Base-by-base conservation (phyloP, 2,113 vertebrate species). In the Percina caprodes region DNA sequence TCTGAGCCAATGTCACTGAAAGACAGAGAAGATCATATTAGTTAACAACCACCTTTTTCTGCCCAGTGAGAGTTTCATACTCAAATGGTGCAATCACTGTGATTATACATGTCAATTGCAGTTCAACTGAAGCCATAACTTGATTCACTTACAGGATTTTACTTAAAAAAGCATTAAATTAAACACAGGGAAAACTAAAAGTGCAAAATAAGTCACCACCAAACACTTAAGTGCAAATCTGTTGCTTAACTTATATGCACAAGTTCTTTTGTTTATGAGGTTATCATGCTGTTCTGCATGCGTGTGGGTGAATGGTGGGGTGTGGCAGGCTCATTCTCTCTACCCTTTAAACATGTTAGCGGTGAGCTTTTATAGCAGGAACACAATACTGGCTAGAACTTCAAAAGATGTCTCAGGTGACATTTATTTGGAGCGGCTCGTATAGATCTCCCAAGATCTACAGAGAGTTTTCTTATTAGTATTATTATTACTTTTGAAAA, bases 1-100 rank as follows among this genome's bases (percentile, higher is more conserved):
- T 1, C 86, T 92, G 30, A 0, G 83, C 81, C 19, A 59, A 0
- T 0, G 69, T 59, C 74, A 54, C 92, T 93, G 74, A 26, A 70
- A 66, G 13, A 70, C 24, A 79, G 9, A 85, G 6, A 68, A 1
- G 8, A 72, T 24, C 30, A 54, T 21, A n/a, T 52, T 10, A 52
- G 51, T 42, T 42, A 11, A 42, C 21, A 26, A 45, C 14, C 51
- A 11, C 7, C 2, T 26, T 66, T 48, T 39, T 5, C 48, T 19
- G 42, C 23, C 62, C 16, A 15, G 6, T n/a, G 3, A 39, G 19
- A n/a, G 33, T 39, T 61, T 39, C 13, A 61, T 21, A 21, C 30
- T 39, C 5, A 52, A 9, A n/a, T 13, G 13, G 12, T 69, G 19
- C 4, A 13, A 15, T 26, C 23, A 9, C 66, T 14, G 26, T 5